phyloP scores from a whole-genome alignment of 1,140 invertebrate genomes.

The Saxidomus purpurata region DNA sequence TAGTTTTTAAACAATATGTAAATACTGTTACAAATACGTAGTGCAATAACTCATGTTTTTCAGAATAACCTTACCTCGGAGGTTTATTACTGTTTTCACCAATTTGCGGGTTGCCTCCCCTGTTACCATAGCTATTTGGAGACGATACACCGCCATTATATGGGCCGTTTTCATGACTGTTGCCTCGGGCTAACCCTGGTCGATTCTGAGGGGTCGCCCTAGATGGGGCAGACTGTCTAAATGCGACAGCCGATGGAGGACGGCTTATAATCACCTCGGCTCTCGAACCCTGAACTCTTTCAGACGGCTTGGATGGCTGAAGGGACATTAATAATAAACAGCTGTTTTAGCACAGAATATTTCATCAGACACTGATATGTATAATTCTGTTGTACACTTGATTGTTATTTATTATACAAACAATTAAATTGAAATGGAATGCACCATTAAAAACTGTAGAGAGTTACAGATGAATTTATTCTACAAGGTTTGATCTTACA shows the following conservation, averaged over 20 bases:
- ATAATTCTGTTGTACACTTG: no score
- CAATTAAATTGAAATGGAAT: no score
- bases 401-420: no score
- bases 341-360: no score
- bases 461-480: no score
- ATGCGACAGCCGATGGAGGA: constrained; percentile 39
- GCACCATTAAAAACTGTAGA: no score
- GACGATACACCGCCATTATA: background rate
- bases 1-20: no score
- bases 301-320: constrained; percentile 74
- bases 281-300: constrained; percentile 72
- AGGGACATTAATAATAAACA: background rate
- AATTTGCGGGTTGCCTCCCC: background rate
- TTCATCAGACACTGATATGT: no score
- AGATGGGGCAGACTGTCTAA: background rate
- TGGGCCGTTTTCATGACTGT: constrained; percentile 1
- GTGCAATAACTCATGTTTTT: no score
- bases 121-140: background rate
- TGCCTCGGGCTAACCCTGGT: background rate
- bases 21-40: no score
- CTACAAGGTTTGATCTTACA: no score
- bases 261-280: constrained; percentile 70
- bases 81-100: background rate
- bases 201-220: background rate
- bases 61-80: constrained; percentile 18